A percentile compares a stretch with the other conserved stretches of the same genome.
phyloP scores from a whole-genome alignment of 2,113 vertebrate genomes.

The Pteruthius melanotis region DNA sequence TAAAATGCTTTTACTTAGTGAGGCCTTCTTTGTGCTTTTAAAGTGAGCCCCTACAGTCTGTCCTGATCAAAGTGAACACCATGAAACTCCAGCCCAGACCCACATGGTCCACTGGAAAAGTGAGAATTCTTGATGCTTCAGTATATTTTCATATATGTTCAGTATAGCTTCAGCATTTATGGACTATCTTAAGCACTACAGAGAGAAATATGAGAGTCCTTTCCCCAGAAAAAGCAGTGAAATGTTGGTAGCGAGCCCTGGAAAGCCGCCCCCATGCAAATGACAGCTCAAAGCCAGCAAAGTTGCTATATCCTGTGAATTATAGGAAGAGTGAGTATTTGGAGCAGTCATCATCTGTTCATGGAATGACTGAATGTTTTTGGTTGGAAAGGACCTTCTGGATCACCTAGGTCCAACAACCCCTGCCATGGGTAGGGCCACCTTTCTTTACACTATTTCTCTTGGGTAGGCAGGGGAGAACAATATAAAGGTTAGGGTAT shows the following conservation, averaged over 20 bases:
- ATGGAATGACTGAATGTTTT: neutral
- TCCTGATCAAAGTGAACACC: neutral
- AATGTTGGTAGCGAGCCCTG: neutral
- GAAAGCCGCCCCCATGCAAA: neutral
- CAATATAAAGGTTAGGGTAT: neutral
- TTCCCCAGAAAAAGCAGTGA: neutral
- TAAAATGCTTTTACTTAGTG: conserved; percentile 2
- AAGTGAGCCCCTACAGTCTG: neutral
- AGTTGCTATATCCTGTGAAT: neutral
- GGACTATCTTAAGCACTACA: neutral
- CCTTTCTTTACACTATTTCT: rapidly evolving
- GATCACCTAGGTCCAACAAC: neutral
- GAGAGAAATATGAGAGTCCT: neutral
- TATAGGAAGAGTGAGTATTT: neutral
- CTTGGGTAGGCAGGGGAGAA: neutral
- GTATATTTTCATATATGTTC: neutral
- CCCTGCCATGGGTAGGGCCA: neutral
- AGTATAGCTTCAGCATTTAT: neutral
- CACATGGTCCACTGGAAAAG: neutral
- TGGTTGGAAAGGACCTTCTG: neutral
- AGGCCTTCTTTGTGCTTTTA: neutral
- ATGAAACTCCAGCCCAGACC: neutral
- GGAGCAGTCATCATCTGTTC: neutral
- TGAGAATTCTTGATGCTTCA: neutral
- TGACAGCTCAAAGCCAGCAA: neutral